Evolutionary conservation across 2,888 invertebrate genomes (phyloP), one percentile per base, ranked within the genome.

Genomic region (Cataglyphis livida): DNA sequence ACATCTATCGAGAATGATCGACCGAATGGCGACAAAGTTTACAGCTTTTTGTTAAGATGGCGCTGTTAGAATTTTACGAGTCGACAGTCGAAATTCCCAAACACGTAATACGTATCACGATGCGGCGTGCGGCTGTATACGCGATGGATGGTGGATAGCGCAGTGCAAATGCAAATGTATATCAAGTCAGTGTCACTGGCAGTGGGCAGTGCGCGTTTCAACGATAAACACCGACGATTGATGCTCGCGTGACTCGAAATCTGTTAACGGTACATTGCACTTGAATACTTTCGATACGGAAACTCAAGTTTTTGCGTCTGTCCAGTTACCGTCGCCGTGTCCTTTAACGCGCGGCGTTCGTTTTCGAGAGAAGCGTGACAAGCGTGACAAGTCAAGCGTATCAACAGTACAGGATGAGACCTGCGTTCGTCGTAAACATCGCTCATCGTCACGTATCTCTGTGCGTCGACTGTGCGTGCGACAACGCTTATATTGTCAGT

Each of bases 121-220:
- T 28, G 35, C 35, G 35, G 6, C 35, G 35, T 35, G 35, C 35
- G 35, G 6, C 35, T 4, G 35, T 35, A 0, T 35, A 35, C 35
- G 35, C 35, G 35, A 5, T 6, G 35, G 6, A 35, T 35, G 35
- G 35, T 12, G 25, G 21, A 57, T 28, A 12, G 10, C 38, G 41
- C 12, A 54, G 9, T 41, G n/a, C 57, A 32, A n/a, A 7, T 12
- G 57, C 10, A 48, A 3, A 74, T 18, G 48, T 51, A 7, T 1
- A n/a, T n/a, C n/a, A 7, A 51, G 68, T 81, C 70, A 62, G 64
- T 85, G 68, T 81, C 73, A 62, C 61, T 85, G 85, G 35, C 35
- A 35, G 6, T 35, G 35, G 65, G 82, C 70, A 65, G 64, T 85
- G 87, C 89, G 81, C 89, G 90, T 25, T 85, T 66, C 21, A 28